Base-by-base conservation (phyloP, 2,797 vertebrate genomes). In the Halcyon badia region DNA sequence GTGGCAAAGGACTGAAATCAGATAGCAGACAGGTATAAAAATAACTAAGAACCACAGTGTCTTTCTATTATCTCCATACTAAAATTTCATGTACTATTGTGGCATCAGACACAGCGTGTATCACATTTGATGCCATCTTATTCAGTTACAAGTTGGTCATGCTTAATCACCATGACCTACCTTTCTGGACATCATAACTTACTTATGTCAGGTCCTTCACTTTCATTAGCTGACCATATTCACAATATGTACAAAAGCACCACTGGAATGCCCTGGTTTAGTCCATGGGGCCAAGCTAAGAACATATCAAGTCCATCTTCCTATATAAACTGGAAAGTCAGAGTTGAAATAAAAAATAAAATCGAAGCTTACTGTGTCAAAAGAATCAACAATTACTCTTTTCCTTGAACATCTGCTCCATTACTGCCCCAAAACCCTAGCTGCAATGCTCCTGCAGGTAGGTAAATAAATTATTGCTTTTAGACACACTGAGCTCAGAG, bases 391-490 rank as follows among this genome's bases (percentile, higher is more conserved):
- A 52, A 16, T 52, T 52, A 52, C 56, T 73, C 71, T 70, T 22
- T 30, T 46, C 48, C 33, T 66, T 58, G 24, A 65, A 88, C 49
- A 70, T 68, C 15, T 83, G 35, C 9, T 84, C 25, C 48, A 39
- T 78, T 35, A 39, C 25, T 90, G 19, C 37, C 64, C 33, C 26
- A 79, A 87, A 72, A 83, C 18, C 42, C 56, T 35, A 90, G 16
- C 49, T 60, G 39, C 48, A 69, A 5, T 89, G 22, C 7, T 69
- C 49, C 95, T 97, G 97, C 98, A 99, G 98, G 98, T 98, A 99
- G 98, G 98, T 52, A 98, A 98, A 98, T 97, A 95, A 97, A 97
- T 89, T 94, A 96, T 51, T 90, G 28, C 46, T 79, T 94, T 95
- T 77, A 94, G 90, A 78, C 57, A 78, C 62, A 60, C 21, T 83